These are phyloP conservation scores for Fabriciana adippe DNA, from an alignment of 2,888 invertebrate genomes.

Conservation along the genomic window DNA sequence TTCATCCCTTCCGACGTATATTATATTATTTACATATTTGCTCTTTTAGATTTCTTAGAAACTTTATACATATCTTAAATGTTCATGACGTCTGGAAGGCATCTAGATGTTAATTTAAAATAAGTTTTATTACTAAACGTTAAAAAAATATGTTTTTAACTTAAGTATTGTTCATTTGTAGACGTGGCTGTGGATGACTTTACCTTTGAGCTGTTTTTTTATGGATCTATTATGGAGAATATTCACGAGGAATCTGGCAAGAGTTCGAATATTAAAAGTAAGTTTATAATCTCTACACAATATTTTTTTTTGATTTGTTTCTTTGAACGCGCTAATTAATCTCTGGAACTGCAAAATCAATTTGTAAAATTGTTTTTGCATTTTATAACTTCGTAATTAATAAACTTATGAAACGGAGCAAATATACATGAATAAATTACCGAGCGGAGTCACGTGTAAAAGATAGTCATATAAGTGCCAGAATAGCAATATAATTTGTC, in stretches of 20 bases:
- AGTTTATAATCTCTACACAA: slow-evolving; percentile 44
- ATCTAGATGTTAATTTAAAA: too few relatives aligned
- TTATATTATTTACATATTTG: too few relatives aligned
- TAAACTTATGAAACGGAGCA: neutral
- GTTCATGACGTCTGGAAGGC: too few relatives aligned
- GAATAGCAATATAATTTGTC: too few relatives aligned
- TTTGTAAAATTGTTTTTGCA: neutral
- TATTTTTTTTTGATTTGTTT: neutral
- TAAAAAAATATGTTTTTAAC: too few relatives aligned
- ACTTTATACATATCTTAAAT: too few relatives aligned
- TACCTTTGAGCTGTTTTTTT: slow-evolving; percentile 64
- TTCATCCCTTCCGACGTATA: too few relatives aligned
- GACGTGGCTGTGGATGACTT: slow-evolving; percentile 74
- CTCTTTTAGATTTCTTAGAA: too few relatives aligned
- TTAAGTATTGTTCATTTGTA: slow-evolving; percentile 49
- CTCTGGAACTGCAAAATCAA: neutral
- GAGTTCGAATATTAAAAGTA: slow-evolving; percentile 64
- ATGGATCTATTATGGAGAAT: slow-evolving; percentile 71
- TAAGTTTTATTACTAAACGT: too few relatives aligned
- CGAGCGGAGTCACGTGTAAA: too few relatives aligned
- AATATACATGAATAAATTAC: too few relatives aligned
- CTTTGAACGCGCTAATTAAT: neutral
- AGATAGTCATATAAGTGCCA: too few relatives aligned
- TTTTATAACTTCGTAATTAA: neutral
- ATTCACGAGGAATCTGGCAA: slow-evolving; percentile 63